phyloP scores from a whole-genome alignment of 2,113 vertebrate genomes.

The Hippocampus guttulatus region DNA sequence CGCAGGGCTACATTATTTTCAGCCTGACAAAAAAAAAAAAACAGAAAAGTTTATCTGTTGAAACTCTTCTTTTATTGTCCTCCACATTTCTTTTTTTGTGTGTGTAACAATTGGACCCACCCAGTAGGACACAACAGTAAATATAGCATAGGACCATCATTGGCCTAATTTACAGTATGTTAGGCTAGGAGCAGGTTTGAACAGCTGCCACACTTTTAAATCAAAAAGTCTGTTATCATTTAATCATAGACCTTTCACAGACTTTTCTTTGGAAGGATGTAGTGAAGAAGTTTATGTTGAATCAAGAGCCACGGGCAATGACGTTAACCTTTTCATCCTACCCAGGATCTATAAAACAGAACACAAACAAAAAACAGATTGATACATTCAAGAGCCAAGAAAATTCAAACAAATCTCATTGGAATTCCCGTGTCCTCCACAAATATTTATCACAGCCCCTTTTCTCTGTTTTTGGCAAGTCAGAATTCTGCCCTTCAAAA shows the following conservation, averaged over 20 bases:
- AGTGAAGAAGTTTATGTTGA: background rate
- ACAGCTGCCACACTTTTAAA: background rate
- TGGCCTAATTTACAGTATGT: background rate
- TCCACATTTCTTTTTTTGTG: too few relatives aligned
- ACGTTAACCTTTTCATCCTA: background rate
- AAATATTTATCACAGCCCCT: conserved; percentile 23
- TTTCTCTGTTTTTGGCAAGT: background rate
- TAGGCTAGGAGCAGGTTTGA: background rate
- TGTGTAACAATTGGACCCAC: background rate
- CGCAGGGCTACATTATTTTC: background rate
- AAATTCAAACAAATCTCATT: conserved; percentile 11
- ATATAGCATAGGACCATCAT: background rate
- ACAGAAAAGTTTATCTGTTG: background rate
- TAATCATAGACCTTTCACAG: conserved; percentile 1
- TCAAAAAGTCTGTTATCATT: background rate
- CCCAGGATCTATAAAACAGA: conserved; percentile 16
- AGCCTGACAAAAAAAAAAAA: background rate
- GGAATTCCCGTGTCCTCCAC: conserved; percentile 23
- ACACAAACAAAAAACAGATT: conserved; percentile 30
- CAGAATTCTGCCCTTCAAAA: too few relatives aligned
- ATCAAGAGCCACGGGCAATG: conserved; percentile 14
- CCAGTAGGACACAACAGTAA: background rate
- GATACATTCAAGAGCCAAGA: conserved; percentile 22
- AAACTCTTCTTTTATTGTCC: too few relatives aligned
- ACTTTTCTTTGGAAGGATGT: background rate